These are phyloP conservation scores for Pelusios castaneus DNA, from an alignment of 2,113 vertebrate genomes.

Conservation along the genomic window DNA sequence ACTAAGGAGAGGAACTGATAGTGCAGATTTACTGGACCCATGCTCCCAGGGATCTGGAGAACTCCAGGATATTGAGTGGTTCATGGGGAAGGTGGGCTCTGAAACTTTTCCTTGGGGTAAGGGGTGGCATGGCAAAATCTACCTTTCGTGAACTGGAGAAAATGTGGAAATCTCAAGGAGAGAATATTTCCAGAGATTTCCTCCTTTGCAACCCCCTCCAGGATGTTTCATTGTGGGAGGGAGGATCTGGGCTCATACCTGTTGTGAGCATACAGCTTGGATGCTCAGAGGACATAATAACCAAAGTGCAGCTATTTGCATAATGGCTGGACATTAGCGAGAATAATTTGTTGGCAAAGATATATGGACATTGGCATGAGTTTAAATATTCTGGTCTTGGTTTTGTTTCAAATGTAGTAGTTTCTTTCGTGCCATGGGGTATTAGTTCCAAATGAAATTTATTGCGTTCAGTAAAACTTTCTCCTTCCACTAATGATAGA, in stretches of 20 bases:
- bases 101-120: neutral
- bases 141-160: neutral
- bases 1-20: neutral
- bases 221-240: fast-evolving
- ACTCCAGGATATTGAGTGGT: neutral
- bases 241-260: neutral
- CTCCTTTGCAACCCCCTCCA: neutral
- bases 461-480: neutral
- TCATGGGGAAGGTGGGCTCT: neutral
- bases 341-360: neutral
- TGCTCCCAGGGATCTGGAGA: neutral
- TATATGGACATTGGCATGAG: neutral
- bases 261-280: neutral
- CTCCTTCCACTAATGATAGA: neutral
- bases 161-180: neutral
- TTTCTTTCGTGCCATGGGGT: neutral
- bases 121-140: neutral
- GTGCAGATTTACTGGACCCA: neutral
- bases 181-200: neutral
- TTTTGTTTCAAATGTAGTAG: neutral
- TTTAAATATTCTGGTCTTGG: neutral
- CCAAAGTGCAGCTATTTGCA: neutral
- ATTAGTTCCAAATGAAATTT: neutral
- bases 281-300: neutral
- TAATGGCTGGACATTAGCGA: neutral